Conservation (phyloP, 1,140 invertebrate genomes). For the Solenopsis invicta region DNA sequence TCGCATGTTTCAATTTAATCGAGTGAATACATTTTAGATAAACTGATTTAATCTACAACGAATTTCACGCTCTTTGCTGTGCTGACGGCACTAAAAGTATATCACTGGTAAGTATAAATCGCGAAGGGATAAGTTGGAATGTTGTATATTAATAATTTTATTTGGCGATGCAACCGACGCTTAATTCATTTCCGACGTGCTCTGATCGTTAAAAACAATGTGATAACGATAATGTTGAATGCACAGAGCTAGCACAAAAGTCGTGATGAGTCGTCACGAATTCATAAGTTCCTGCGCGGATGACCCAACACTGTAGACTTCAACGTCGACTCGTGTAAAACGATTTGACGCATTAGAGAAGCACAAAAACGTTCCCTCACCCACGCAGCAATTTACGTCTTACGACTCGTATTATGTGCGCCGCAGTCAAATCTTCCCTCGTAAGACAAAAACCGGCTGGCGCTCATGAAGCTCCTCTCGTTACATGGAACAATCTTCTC, state of each 20-base stretch:
- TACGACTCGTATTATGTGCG: conserved; percentile 53
- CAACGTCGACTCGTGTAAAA: conserved; percentile 29
- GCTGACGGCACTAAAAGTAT: neutral
- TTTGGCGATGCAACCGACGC: conserved; percentile 51
- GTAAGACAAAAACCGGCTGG: conserved; percentile 65
- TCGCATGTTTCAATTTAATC: conserved; percentile 27
- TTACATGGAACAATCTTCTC: conserved; percentile 63
- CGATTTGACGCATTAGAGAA: conserved; percentile 61
- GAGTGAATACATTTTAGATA: conserved; percentile 31
- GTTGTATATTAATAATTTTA: conserved; percentile 69
- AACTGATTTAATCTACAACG: neutral
- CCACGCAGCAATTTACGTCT: conserved; percentile 61
- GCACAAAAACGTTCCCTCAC: conserved; percentile 52
- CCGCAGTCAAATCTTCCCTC: conserved; percentile 40
- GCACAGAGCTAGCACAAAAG: neutral
- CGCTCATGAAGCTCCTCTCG: conserved; percentile 70
- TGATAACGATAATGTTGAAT: conserved; percentile 49
- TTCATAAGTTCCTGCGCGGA: neutral
- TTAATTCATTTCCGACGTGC: conserved; percentile 27
- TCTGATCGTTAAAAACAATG: conserved; percentile 62
- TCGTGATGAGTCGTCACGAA: neutral
- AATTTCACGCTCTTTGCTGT: conserved; percentile 18
- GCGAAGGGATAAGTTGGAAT: conserved; percentile 33
- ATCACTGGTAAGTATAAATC: neutral
- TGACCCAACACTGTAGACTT: neutral